These are phyloP conservation scores for Conus betulinus DNA, from an alignment of 1,140 invertebrate genomes.

Conservation along the genomic window DNA sequence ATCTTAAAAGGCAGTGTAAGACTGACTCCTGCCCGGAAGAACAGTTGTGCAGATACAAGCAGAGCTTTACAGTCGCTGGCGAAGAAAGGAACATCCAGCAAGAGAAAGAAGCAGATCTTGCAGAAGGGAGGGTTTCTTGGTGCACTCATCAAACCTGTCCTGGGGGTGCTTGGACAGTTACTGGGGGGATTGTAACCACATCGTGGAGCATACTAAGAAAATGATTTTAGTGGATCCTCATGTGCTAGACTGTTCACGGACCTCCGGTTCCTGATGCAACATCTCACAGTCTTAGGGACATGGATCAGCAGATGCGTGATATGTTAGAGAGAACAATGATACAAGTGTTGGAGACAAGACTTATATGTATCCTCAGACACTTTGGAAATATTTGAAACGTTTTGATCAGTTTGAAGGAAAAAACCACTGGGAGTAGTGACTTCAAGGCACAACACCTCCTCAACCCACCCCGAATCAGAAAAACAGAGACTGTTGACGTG, in stretches of 20 bases:
- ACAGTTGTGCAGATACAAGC: too few species aligned
- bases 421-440: not conserved
- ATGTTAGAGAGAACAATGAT: not conserved
- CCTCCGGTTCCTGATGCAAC: not conserved
- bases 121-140: too few species aligned
- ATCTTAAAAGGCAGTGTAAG: too few species aligned
- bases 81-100: too few species aligned
- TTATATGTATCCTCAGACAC: not conserved
- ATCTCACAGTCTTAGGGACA: slow-evolving; percentile 7
- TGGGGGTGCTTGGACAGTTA: not conserved
- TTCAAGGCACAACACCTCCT: too few species aligned
- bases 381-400: not conserved
- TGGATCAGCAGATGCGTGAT: slow-evolving; percentile 24
- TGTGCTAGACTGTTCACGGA: not conserved
- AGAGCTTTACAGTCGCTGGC: too few species aligned
- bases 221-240: slow-evolving; percentile 23
- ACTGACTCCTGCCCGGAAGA: too few species aligned
- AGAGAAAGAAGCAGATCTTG: too few species aligned
- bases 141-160: too few species aligned
- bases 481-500: too few species aligned
- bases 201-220: slow-evolving; percentile 29
- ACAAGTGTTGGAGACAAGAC: not conserved
- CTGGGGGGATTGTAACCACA: not conserved
- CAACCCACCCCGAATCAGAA: too few species aligned
- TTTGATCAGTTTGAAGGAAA: not conserved